Base-by-base conservation (phyloP, 2,888 invertebrate genomes). In the Phengaris alcon region DNA sequence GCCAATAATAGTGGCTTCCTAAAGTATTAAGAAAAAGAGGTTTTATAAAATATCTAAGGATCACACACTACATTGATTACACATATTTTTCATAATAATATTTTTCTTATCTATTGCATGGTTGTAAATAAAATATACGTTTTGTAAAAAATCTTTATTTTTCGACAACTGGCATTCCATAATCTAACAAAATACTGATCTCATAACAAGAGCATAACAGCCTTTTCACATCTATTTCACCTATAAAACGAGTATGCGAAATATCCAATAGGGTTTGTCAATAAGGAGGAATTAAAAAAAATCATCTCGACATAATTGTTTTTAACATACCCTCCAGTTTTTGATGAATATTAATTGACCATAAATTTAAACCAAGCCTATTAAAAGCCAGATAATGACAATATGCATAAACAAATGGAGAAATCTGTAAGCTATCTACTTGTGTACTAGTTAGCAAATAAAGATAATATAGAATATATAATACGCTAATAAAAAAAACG, bases 161-260 rank as follows among this genome's bases (percentile, higher is more conserved):
- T 72, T 72, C 22, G 12, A 51, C 13, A 72, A 52, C 52, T 69
- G 75, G 82, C 79, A 80, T 82, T 82, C 83, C 81, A 84, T 82
- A 86, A 85, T 84, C 82, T 84, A 87, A 88, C 83, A 84, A 84
- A 89, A 90, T 90, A 91, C 90, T 90, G 90, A 88, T 90, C 84
- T 86, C 83, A 81, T 79, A 84, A 84, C 84, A 82, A 82, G 77
- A 76, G 79, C 81, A 79, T 77, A 82, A 82, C 86, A 86, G 82
- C 82, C 84, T 83, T 78, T 84, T 84, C 90, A 92, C 91, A 92
- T 87, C 91, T 92, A 91, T 91, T 92, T 84, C 92, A 92, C 90
- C 91, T 92, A 90, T 89, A 93, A 90, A 92, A 93, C 91, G 87
- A 93, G 91, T 86, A 90, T 91, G 90, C 87, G 90, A 90, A 85